Evolutionary conservation across 2,113 vertebrate species (phyloP).

Genomic region (Heliornis fulica): DNA sequence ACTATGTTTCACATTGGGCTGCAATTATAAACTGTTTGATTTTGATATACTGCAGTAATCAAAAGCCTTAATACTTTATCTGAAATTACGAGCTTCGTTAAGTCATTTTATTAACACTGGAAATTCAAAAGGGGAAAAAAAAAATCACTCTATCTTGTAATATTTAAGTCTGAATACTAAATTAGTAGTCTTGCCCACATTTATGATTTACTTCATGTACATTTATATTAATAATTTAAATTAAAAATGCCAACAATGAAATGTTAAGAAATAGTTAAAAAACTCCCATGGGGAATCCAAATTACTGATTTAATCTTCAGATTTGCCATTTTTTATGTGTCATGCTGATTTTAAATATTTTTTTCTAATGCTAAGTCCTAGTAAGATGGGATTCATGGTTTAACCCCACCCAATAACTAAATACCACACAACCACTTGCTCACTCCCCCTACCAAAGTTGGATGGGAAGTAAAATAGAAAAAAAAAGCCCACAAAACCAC

Average conservation of each 20-base stretch:
- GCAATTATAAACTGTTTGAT: not conserved
- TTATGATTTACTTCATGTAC: not conserved
- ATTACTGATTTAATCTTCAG: not conserved
- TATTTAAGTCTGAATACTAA: not conserved
- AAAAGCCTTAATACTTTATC: not conserved
- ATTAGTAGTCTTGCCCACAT: not conserved
- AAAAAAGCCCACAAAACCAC: too few species aligned
- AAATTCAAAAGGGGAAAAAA: not conserved
- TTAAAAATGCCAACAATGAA: not conserved
- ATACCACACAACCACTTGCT: too few species aligned
- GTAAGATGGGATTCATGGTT: not conserved
- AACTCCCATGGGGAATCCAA: not conserved
- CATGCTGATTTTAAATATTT: not conserved
- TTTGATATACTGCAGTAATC: not conserved
- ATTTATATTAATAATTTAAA: not conserved
- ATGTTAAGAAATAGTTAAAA: not conserved
- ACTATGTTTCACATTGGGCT: not conserved
- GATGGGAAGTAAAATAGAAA: too few species aligned
- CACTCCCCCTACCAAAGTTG: too few species aligned
- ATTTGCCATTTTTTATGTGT: not conserved
- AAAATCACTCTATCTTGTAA: not conserved
- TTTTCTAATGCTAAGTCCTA: not conserved
- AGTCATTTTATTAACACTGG: not conserved
- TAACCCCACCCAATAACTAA: too few species aligned
- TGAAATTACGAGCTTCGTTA: not conserved